Percentiles rank a stretch among this genome's conserved stretches.
Conservation (phyloP, 2,888 invertebrate species). For the Coelogynopora nodosa region DNA sequence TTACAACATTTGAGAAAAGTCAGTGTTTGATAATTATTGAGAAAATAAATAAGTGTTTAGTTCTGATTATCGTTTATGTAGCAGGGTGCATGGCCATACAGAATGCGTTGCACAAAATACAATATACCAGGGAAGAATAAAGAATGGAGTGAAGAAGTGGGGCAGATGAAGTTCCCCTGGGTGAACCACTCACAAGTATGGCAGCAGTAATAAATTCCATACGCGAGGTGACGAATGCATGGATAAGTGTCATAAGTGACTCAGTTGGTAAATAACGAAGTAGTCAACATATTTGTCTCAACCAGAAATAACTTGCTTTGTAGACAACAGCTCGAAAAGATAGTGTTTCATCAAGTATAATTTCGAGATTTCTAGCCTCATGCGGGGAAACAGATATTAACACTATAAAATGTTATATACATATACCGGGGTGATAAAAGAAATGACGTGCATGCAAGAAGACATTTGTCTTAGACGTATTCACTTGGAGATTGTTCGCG, state of each 20-base stretch:
- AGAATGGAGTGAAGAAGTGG: background rate
- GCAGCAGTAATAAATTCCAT: background rate
- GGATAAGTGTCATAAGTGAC: background rate
- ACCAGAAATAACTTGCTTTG: background rate
- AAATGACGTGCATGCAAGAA: background rate
- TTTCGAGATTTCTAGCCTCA: background rate
- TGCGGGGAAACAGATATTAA: background rate
- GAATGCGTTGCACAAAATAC: background rate
- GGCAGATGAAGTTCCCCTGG: background rate
- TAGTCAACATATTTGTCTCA: background rate
- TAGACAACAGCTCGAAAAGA: background rate
- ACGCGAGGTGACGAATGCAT: background rate
- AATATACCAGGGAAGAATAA: background rate
- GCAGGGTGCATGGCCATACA: background rate
- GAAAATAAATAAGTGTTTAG: no score
- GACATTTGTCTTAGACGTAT: background rate
- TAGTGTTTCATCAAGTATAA: background rate
- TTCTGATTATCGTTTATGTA: background rate
- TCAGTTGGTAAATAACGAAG: background rate
- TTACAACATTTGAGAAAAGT: no score
- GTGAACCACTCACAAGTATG: background rate
- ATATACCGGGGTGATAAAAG: background rate
- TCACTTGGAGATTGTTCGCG: background rate
- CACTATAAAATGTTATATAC: background rate
- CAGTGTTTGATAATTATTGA: no score